Evolutionary conservation across 2,888 invertebrate species (phyloP).

Genomic region (Oscheius sp.): DNA sequence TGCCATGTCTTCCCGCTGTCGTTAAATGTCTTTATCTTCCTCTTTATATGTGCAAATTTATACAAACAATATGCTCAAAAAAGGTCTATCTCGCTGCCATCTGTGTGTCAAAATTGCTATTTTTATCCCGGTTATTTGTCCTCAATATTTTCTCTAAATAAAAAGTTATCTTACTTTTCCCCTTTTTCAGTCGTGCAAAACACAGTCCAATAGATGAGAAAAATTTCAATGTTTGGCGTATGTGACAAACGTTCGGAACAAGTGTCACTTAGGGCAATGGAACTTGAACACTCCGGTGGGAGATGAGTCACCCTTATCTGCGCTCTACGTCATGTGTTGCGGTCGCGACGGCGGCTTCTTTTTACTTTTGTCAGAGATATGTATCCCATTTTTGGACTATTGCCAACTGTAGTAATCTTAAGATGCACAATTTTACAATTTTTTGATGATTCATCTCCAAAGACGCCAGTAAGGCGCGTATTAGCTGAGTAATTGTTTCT

Average conservation of each 20-base stretch:
- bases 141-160: neutral
- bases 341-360: conserved; percentile 6
- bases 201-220: neutral
- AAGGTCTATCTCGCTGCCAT: conserved; percentile 22
- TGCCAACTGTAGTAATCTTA: neutral
- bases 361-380: conserved; percentile 6
- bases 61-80: conserved; percentile 18
- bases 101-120: conserved; percentile 12
- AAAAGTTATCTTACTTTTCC: too few species aligned
- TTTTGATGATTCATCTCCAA: too few species aligned
- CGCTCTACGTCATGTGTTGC: conserved; percentile 21
- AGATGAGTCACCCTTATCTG: conserved; percentile 25
- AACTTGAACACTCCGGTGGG: conserved; percentile 8
- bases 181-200: neutral
- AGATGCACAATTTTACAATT: too few species aligned
- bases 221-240: conserved; percentile 18
- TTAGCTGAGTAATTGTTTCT: too few species aligned
- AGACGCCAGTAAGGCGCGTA: too few species aligned
- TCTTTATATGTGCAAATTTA: neutral
- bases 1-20: conserved; percentile 24
- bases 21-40: neutral
- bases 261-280: conserved; percentile 16
- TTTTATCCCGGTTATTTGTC: conserved; percentile 11
- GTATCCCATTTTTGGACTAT: neutral
- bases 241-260: conserved; percentile 23